Base-by-base conservation (phyloP, 1,140 invertebrate genomes). In the Nomia melanderi region DNA sequence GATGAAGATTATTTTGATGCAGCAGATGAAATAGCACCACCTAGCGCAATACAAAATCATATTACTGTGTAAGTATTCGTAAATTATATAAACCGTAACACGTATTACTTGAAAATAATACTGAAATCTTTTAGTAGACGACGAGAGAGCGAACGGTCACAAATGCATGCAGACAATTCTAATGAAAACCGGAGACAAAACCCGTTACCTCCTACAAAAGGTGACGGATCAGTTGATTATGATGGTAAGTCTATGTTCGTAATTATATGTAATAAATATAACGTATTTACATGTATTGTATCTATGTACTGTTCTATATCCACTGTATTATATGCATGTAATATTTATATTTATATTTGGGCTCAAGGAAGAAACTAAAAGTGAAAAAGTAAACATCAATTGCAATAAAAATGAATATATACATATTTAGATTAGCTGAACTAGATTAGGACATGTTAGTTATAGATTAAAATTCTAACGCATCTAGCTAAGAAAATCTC, bases 1-100 rank as follows among this genome's bases (percentile, higher is more conserved):
- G 98, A 99, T 88, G 98, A 99, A 80, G 97, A 99, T 91, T 99
- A 97, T 92, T 99, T 95, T 90, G 98, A 99, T 93, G 98, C 98
- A 11, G 96, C 97, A 81, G 97, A 98, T 84, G 95, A 95, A 81
- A 95, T 95, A 14, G 94, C 94, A 78, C 87, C 92, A 71, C 86
- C 90, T 8, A 92, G 90, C 33, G 57, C 84, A 36, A 53, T 65
- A 4, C 87, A 88, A 73, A 85, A 79, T 72, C 75, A 84, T 65
- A 63, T 85, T 54, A 33, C 62, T 69, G 64, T 77, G 79, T 67
- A 77, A 79, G 79, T 67, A 87, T 82, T 54, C 62, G 75, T 41
- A 14, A 41, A 9, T 5, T 41, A 67, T 0, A 11, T 57, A n/a
- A 4, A 33, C 23, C 14, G 14, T 47, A 27, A 41, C 11, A 67